phyloP scores from a whole-genome alignment of 2,797 vertebrate genomes.

The Macrochelys suwanniensis region DNA sequence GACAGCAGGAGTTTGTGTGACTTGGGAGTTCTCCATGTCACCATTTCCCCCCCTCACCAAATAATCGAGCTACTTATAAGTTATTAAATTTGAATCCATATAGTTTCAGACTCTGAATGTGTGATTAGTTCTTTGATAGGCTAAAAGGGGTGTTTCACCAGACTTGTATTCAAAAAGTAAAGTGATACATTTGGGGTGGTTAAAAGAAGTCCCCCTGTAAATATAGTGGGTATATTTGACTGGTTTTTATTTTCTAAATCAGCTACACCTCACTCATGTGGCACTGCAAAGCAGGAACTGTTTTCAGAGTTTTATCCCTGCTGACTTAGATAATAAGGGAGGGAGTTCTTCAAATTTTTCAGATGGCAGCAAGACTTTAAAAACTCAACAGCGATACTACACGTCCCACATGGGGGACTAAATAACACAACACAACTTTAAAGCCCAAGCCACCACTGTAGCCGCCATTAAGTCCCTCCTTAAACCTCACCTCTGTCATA shows the following conservation, averaged over 20 bases:
- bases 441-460: not conserved
- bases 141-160: constrained; percentile 46
- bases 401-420: not conserved
- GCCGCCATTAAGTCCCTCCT: not conserved
- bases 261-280: not conserved
- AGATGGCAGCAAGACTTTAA: not conserved
- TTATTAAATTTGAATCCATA: constrained; percentile 44
- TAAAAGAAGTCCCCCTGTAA: constrained; percentile 14
- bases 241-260: not conserved
- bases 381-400: not conserved
- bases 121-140: constrained; percentile 1
- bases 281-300: not conserved
- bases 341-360: not conserved
- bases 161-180: constrained; percentile 5
- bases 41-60: constrained; percentile 21
- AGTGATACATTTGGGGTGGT: not conserved
- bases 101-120: constrained; percentile 22
- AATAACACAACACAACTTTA: not conserved
- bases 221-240: not conserved
- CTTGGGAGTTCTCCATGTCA: not conserved
- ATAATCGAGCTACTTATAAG: constrained; percentile 57
- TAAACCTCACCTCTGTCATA: not conserved
- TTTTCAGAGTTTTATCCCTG: not conserved
- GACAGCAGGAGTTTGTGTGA: constrained; percentile 11
- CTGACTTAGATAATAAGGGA: not conserved